Evolutionary conservation across 1,140 invertebrate species (phyloP), one percentile per base, ranked within the genome.

Genomic region (Pectinophora gossypiella): DNA sequence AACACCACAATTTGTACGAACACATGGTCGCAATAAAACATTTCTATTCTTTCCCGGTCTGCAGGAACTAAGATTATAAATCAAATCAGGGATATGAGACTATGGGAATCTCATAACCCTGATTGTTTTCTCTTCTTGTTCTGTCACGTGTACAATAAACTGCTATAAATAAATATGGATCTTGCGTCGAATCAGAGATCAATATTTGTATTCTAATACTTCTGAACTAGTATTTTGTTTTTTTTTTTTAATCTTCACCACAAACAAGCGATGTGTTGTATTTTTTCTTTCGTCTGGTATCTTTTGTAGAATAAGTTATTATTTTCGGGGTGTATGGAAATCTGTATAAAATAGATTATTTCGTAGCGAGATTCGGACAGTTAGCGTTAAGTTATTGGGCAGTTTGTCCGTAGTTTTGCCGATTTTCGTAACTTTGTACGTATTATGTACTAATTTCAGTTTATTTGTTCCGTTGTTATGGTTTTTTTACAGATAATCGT

Each of bases 261-360:
- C 23, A 6, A 12, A 27, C 12, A 27, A 27, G 12, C 5, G 75
- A 82, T 73, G 27, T 32, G 54, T 60, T 64, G 59, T 74, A 65
- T 56, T 61, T 64, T 68, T 32, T 32, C 62, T 57, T 64, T 27
- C 61, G 62, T 72, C 58, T 56, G 60, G 61, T 74, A 74, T 72
- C 67, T 68, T 72, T 68, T 61, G 45, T 74, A 79, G 74, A 7
- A 69, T 80, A 80, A 67, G 55, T 66, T 23, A 5, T 71, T 74
- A 70, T 78, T 76, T 54, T 79, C 62, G 64, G 72, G 76, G 81
- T 85, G 77, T 82, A 78, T 76, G 76, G 76, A 85, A 76, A 75
- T 72, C 52, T 84, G 80, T 81, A 84, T 75, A 84, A 84, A 81
- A 68, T 85, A 80, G 76, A 66, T 68, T 81, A 78, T 76, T 80